A percentile compares a stretch with the other conserved stretches of the same genome.
Evolutionary conservation across 2,888 invertebrate species (phyloP).

Genomic region (Callosobruchus maculatus): DNA sequence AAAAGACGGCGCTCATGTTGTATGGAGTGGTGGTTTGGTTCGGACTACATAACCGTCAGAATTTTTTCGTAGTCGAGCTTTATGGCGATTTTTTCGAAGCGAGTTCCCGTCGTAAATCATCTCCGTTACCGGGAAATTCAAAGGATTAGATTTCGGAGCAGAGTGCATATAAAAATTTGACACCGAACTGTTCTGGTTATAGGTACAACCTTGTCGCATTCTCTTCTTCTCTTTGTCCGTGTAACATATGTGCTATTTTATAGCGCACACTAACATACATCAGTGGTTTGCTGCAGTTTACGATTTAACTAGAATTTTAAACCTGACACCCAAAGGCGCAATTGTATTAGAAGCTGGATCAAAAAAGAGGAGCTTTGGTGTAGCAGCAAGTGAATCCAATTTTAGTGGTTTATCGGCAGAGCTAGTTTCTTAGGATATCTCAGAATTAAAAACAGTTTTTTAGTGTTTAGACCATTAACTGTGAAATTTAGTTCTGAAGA

Average conservation of each 20-base stretch:
- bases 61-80: constrained; percentile 6
- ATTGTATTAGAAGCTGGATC: too few relatives aligned
- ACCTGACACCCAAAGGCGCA: background rate
- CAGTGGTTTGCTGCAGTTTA: background rate
- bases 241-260: background rate
- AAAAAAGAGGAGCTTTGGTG: too few relatives aligned
- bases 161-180: background rate
- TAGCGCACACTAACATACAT: background rate
- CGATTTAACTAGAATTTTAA: background rate
- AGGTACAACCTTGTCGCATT: background rate
- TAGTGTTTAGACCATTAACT: too few relatives aligned
- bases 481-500: too few relatives aligned
- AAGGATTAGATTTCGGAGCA: background rate
- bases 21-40: background rate
- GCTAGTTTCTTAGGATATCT: too few relatives aligned
- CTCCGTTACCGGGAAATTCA: background rate
- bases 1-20: background rate
- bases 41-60: background rate
- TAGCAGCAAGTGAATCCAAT: too few relatives aligned
- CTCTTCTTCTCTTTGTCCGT: background rate
- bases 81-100: constrained; percentile 14
- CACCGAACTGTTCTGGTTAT: background rate
- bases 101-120: background rate
- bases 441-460: too few relatives aligned
- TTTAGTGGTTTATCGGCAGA: too few relatives aligned